Percentiles rank a stretch among this genome's conserved stretches.
These are phyloP conservation scores for Platycercus adscitus DNA, from an alignment of 2,113 vertebrate genomes.

Conservation along the genomic window DNA sequence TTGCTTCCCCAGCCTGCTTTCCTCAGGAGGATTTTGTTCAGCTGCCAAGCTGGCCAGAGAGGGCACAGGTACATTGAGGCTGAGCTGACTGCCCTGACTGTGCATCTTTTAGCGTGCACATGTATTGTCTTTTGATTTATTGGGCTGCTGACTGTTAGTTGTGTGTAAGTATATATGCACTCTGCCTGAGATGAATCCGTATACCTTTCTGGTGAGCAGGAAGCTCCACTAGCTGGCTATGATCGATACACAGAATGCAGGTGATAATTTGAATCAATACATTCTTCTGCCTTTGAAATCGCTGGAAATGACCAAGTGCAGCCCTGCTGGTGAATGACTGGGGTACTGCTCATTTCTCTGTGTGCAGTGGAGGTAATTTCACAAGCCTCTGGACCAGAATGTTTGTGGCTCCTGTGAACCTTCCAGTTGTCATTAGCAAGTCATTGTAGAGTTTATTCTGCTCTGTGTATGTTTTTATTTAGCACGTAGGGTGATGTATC, in stretches of 20 bases:
- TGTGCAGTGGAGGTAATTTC: rapidly evolving
- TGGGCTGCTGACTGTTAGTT: not conserved
- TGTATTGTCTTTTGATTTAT: conserved; percentile 8
- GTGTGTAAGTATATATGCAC: not conserved
- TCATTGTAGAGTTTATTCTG: not conserved
- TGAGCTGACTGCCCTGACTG: conserved; percentile 15
- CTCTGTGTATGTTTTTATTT: not conserved
- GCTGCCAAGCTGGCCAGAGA: conserved; percentile 5
- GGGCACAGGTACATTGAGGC: not conserved
- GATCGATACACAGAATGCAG: not conserved
- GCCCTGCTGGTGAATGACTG: not conserved
- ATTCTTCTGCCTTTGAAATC: not conserved
- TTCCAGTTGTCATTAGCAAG: not conserved
- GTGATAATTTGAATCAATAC: not conserved
- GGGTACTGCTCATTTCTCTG: not conserved
- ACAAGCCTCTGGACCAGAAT: not conserved
- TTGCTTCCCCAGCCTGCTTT: conserved; percentile 19
- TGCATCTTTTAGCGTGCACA: not conserved
- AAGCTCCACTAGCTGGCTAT: not conserved
- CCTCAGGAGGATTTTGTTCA: not conserved
- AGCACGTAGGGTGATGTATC: not conserved
- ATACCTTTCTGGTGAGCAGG: not conserved
- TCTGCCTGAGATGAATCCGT: not conserved
- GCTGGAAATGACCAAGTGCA: not conserved
- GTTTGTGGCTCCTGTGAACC: not conserved